Base-by-base conservation (phyloP, 1,140 invertebrate genomes). In the Drosophila repletoides region DNA sequence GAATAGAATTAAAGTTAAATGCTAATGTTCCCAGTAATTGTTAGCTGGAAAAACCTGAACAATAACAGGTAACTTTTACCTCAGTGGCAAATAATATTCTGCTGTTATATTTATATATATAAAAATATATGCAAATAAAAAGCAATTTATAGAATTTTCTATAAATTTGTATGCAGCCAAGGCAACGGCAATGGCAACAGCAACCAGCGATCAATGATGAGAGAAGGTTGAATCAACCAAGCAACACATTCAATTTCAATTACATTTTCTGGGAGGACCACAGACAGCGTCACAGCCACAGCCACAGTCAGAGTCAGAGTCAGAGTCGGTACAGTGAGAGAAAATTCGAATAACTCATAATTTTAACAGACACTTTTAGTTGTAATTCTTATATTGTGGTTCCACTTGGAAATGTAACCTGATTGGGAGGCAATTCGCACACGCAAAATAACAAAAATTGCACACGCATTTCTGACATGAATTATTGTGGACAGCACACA, bases 371-470 rank as follows among this genome's bases (percentile, higher is more conserved):
- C 49, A 72, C 28, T 64, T 71, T 55, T 43, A 38, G 59, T 56
- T 71, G 48, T 59, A 31, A 58, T 28, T 48, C 53, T 53, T 60
- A 68, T 72, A 65, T 48, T 64, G 55, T 41, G 26, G 14, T 51
- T 12, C 14, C 21, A 73, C 29, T 24, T 28, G 19, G 7, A 40
- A 66, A 46, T 45, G 33, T 33, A 29, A 33, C 21, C 34, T 52
- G 72, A 74, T 58, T 64, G 56, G 12, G 24, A 63, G 5, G 9
- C 2, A 36, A 36, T 22, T 53, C 56, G 66, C 67, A 76, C 73
- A 76, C 73, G 73, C 58, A 38, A 74, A 84, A 83, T 79, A 71
- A 64, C 79, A 79, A 64, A 74, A 75, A 68, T 74, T 76, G 74
- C 64, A 67, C 60, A 77, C 58, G 79, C 59, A 84, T 71, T 76